Base-by-base conservation (phyloP, 2,888 invertebrate species). In the Sinopyrophorus schimmeli region DNA sequence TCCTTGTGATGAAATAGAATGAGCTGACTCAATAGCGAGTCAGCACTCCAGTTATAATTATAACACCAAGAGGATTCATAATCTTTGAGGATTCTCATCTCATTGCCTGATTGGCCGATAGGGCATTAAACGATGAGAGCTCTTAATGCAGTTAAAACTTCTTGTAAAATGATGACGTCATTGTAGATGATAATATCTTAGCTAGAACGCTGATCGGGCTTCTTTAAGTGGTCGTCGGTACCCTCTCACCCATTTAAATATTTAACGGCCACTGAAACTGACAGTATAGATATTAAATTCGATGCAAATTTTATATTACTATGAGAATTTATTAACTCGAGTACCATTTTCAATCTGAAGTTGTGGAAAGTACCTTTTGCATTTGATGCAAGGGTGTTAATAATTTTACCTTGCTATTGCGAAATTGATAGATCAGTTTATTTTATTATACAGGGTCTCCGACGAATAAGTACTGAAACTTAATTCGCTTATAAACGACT, bases 261-360 rank as follows among this genome's bases (percentile, higher is more conserved):
- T 47, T 47, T 46, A 49, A 50, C 49, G 41, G 48, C 41, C 43
- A 47, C 55, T 55, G 55, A 49, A 47, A 47, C 52, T 55, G 55
- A 53, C 55, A 53, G 55, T 51, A 46, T 51, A 47, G 47, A 54
- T 53, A 55, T 53, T 50, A 50, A 55, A 55, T 40, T 47, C 53
- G 44, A 53, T 55, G 55, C 55, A 53, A 53, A 55, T 55, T 55
- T 55, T 40, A 52, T 38, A 52, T 37, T 18, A 47, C 41, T 21
- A 21, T 39, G 42, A 27, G 52, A 54, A 51, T 51, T 51, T 54
- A 54, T 54, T 51, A 54, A 51, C 43, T 39, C 40, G 40, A 51
- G 54, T 17, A 43, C 37, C 37, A 38, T 47, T 44, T 47, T 26
- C 24, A 28, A 44, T 43, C 48, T 38, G 31, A 27, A 49, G 49